Conservation (phyloP, 2,888 invertebrate species). For the Empis stercorea region DNA sequence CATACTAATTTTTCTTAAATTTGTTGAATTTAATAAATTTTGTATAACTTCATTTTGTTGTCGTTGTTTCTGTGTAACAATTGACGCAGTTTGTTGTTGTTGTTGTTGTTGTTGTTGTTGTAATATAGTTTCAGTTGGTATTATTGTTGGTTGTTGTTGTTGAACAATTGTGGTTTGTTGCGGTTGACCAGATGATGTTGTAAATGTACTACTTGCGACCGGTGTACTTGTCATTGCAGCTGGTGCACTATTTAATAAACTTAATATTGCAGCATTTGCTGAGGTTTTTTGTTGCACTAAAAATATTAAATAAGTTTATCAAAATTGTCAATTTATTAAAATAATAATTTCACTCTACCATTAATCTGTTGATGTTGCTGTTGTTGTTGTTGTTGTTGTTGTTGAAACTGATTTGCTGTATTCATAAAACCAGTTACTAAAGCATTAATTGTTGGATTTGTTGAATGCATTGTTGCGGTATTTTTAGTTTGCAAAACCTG, state of each 20-base stretch:
- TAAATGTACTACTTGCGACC: slow-evolving; percentile 37
- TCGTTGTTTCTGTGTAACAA: slow-evolving; percentile 15
- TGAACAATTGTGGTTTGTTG: slow-evolving; percentile 8
- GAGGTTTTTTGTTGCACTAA: slow-evolving; percentile 9
- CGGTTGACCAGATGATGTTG: slow-evolving; percentile 19
- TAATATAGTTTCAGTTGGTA: slow-evolving; percentile 10
- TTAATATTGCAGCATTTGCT: slow-evolving; percentile 58
- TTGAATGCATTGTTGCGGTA: slow-evolving; percentile 25
- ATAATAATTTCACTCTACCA: slow-evolving; percentile 7
- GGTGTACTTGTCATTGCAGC: slow-evolving; percentile 55
- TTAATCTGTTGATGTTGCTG: slow-evolving; percentile 23
- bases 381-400: slow-evolving; percentile 43
- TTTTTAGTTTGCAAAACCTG: slow-evolving; percentile 22
- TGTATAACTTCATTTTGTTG: slow-evolving; percentile 30
- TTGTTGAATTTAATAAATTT: slow-evolving; percentile 29
- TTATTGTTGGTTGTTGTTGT: slow-evolving; percentile 18
- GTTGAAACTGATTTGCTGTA: slow-evolving; percentile 68
- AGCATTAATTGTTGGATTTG: slow-evolving; percentile 54
- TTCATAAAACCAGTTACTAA: slow-evolving; percentile 71
- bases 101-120: too few relatives aligned
- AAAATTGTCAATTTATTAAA: neutral
- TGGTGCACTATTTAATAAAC: slow-evolving; percentile 63
- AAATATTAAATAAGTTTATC: neutral
- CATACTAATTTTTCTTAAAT: slow-evolving; percentile 29
- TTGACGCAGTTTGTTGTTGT: slow-evolving; percentile 12